Conservation (phyloP, 2,888 invertebrate genomes). For the Bellardia bayeri region DNA sequence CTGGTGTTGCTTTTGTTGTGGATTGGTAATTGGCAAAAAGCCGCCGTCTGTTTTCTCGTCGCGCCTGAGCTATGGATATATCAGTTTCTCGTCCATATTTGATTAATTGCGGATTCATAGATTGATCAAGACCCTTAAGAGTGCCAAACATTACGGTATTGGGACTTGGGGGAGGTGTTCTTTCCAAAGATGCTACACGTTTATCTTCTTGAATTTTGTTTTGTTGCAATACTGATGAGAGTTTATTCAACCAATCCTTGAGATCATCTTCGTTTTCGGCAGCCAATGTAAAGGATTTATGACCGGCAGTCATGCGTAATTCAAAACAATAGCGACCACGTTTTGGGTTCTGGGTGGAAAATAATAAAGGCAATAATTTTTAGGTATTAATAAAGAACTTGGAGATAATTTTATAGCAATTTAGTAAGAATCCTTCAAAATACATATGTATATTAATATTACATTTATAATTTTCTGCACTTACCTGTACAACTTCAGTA, state of each 20-base stretch:
- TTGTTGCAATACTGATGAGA: conserved; percentile 93
- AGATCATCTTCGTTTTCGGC: conserved; percentile 93
- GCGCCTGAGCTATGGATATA: conserved; percentile 91
- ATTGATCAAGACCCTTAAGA: conserved; percentile 94
- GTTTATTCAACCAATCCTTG: conserved; percentile 92
- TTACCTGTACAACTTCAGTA: conserved; percentile 92
- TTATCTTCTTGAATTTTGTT: conserved; percentile 92
- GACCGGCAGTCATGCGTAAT: conserved; percentile 92
- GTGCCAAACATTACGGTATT: conserved; percentile 90
- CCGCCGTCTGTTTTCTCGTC: conserved; percentile 91
- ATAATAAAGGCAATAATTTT: too few species aligned
- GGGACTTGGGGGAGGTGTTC: conserved; percentile 87
- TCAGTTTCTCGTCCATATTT: conserved; percentile 96
- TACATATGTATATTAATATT: background rate
- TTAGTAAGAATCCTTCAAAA: background rate
- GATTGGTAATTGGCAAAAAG: conserved; percentile 89
- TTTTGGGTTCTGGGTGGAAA: conserved; percentile 88
- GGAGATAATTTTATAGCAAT: background rate
- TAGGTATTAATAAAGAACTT: background rate
- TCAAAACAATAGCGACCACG: conserved; percentile 95
- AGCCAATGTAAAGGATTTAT: conserved; percentile 93
- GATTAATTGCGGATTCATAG: conserved; percentile 95
- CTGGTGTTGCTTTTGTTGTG: conserved; percentile 82
- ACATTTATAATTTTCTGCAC: background rate
- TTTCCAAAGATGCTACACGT: conserved; percentile 88